phyloP scores from a whole-genome alignment of 2,888 invertebrate species.

The Lycia hirtaria region DNA sequence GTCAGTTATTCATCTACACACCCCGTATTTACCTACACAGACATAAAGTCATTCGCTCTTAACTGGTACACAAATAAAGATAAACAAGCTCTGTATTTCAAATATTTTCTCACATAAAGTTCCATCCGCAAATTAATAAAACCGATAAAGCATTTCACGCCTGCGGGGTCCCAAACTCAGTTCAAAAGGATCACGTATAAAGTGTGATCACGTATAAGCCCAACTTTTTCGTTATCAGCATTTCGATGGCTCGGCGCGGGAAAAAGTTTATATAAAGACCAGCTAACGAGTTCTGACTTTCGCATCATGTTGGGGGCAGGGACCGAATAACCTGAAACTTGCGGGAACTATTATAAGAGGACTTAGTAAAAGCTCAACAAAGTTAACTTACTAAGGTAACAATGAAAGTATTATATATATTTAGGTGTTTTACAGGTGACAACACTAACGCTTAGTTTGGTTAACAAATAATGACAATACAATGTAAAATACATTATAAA shows the following conservation, averaged over 20 bases:
- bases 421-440: no score
- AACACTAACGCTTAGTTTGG: no score
- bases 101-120: conserved; percentile 23
- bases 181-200: conserved; percentile 64
- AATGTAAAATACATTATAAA: no score
- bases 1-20: no score
- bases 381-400: no score
- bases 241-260: conserved; percentile 46
- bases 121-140: conserved; percentile 38
- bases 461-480: no score
- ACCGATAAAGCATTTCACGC: conserved; percentile 38
- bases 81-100: conserved; percentile 7
- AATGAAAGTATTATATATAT: no score
- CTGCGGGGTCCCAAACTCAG: conserved; percentile 41
- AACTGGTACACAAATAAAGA: no score
- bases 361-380: no score
- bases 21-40: no score
- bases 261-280: conserved; percentile 66
- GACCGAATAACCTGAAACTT: conserved; percentile 10
- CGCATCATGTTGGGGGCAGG: conserved; percentile 42
- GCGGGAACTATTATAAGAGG: conserved; percentile 6
- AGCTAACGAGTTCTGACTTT: conserved; percentile 68
- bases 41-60: no score
- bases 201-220: no score
- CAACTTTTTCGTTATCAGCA: conserved; percentile 65